A percentile compares a stretch with the other conserved stretches of the same genome.
Conservation (phyloP, 2,888 invertebrate species). For the Calameuta idolon region DNA sequence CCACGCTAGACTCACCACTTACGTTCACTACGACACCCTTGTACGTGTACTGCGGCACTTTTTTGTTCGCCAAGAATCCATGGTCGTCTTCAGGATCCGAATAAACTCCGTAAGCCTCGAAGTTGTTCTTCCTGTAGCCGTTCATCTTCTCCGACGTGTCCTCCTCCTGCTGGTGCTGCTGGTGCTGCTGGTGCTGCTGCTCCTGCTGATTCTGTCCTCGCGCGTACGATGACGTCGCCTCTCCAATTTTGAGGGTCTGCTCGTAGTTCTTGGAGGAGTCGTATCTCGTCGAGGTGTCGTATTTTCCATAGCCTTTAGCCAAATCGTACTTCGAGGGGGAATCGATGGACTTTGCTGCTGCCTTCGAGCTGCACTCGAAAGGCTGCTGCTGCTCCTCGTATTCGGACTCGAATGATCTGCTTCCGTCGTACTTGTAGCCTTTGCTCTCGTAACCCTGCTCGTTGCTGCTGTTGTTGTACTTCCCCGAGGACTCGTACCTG, state of each 20-base stretch:
- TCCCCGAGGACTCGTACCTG: constrained; percentile 48
- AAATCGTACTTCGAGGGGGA: constrained; percentile 55
- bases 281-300: constrained; percentile 58
- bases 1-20: constrained; percentile 62
- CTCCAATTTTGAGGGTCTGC: constrained; percentile 62
- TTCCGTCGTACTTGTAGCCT: constrained; percentile 40
- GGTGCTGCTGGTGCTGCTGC: not conserved
- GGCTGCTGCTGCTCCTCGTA: constrained; percentile 40
- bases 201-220: constrained; percentile 10
- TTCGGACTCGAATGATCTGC: constrained; percentile 38
- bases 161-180: constrained; percentile 10
- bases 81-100: constrained; percentile 65
- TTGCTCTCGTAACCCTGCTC: constrained; percentile 36
- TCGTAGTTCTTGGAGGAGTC: constrained; percentile 58
- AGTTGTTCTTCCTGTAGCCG: constrained; percentile 63
- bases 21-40: constrained; percentile 65
- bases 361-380: constrained; percentile 39
- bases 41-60: constrained; percentile 59
- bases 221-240: constrained; percentile 27
- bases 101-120: constrained; percentile 65
- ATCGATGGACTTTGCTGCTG: constrained; percentile 39
- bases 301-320: constrained; percentile 12
- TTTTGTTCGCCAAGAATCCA: constrained; percentile 60
- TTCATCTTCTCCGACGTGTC: constrained; percentile 57
- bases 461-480: not conserved